Evolutionary conservation across 2,113 vertebrate genomes (phyloP).

Genomic region (Datnioides undecimradiatus): DNA sequence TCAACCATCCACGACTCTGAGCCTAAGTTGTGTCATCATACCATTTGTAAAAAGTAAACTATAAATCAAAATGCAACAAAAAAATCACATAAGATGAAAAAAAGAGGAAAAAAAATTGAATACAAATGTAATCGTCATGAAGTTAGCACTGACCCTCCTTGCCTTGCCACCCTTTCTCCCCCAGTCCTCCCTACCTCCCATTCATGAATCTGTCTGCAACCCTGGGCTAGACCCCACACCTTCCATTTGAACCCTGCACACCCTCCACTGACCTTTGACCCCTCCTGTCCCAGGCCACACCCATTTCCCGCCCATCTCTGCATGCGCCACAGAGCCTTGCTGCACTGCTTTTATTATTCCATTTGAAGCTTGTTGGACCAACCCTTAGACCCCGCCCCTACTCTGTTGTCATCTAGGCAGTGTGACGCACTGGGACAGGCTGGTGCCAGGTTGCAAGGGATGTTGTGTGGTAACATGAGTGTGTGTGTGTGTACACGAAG

Average conservation of each 20-base stretch:
- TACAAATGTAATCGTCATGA: conserved; percentile 64
- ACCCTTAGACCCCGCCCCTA: conserved; percentile 60
- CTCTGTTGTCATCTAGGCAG: conserved; percentile 85
- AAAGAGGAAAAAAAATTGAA: conserved; percentile 44
- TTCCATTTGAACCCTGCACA: conserved; percentile 52
- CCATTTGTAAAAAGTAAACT: conserved; percentile 71
- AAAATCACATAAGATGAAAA: conserved; percentile 65
- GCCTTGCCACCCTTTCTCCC: conserved; percentile 72
- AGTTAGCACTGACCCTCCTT: conserved; percentile 69
- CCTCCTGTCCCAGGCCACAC: conserved; percentile 15
- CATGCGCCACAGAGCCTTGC: conserved; percentile 87
- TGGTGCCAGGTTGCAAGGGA: conserved; percentile 17
- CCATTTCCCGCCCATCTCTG: conserved; percentile 72
- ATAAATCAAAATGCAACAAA: conserved; percentile 51
- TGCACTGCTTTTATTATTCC: conserved; percentile 83
- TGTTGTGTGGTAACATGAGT: conserved; percentile 11
- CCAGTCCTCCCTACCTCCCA: conserved; percentile 48
- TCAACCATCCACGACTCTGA: conserved; percentile 76
- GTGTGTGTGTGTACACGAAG: conserved; percentile 4
- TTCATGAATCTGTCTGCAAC: conserved; percentile 84
- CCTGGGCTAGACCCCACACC: conserved; percentile 83
- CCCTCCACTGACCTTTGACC: conserved; percentile 56
- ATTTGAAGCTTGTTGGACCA: conserved; percentile 82
- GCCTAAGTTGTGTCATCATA: conserved; percentile 71
- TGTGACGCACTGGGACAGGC: conserved; percentile 54